Conservation (phyloP, 1,140 invertebrate species). For the Hyles vespertilio region DNA sequence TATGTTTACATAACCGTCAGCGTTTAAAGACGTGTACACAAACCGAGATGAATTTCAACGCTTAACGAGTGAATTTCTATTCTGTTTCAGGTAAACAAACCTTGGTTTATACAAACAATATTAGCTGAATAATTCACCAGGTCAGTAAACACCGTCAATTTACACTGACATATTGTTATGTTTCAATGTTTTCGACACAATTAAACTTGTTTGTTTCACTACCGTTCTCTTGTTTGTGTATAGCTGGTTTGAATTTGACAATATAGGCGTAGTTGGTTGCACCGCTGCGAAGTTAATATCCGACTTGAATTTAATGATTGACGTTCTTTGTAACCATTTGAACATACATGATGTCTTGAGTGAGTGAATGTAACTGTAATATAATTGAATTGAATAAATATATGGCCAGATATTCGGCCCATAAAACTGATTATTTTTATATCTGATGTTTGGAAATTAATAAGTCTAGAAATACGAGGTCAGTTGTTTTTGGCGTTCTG, state of each 20-base stretch:
- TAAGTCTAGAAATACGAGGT: too few relatives aligned
- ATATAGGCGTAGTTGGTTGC: too few relatives aligned
- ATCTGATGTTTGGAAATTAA: too few relatives aligned
- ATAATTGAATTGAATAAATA: too few relatives aligned
- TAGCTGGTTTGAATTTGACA: not conserved
- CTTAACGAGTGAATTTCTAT: conserved; percentile 14
- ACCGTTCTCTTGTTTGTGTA: conserved; percentile 5
- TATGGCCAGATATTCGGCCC: too few relatives aligned
- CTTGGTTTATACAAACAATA: conserved; percentile 14
- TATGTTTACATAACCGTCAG: not conserved
- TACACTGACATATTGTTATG: conserved; percentile 2
- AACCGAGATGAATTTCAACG: not conserved
- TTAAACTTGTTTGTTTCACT: conserved; percentile 2
- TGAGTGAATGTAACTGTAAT: too few relatives aligned
- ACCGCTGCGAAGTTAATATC: not conserved
- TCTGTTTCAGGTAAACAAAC: conserved; percentile 44
- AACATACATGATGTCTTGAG: too few relatives aligned
- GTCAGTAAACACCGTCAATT: conserved; percentile 29
- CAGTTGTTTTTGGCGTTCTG: too few relatives aligned
- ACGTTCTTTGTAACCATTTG: too few relatives aligned
- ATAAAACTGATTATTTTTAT: too few relatives aligned
- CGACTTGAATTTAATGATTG: not conserved
- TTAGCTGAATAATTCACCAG: conserved; percentile 16
- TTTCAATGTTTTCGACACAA: conserved; percentile 7
- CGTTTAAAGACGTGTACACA: not conserved